Conservation (phyloP, 37 sponge, comb jelly and placozoan genomes). For the Amphimedon queenslandica region DNA sequence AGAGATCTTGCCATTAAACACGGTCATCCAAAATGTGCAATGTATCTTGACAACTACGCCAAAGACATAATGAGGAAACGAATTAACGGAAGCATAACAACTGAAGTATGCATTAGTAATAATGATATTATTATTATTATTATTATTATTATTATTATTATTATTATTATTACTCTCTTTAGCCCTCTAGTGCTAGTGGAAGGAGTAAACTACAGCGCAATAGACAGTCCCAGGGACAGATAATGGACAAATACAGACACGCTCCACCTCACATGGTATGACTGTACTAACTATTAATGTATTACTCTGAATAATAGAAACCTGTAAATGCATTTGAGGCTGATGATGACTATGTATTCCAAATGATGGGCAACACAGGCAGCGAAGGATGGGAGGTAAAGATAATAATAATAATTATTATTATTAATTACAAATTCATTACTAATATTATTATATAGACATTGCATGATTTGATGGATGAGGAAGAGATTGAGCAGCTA, state of each 20-base stretch:
- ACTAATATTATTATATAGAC: slow-evolving; percentile 17
- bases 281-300: not conserved
- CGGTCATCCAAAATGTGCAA: slow-evolving; percentile 37
- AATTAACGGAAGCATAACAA: not conserved
- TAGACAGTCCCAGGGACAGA: slow-evolving; percentile 7
- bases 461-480: slow-evolving; percentile 47
- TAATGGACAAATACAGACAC: slow-evolving; percentile 41
- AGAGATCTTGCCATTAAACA: slow-evolving; percentile 42
- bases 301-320: not conserved
- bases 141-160: too few relatives aligned
- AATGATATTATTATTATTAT: too few relatives aligned
- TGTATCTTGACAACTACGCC: slow-evolving; percentile 26
- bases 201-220: slow-evolving; percentile 1
- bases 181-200: too few relatives aligned
- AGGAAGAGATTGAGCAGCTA: slow-evolving; percentile 19
- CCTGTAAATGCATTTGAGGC: not conserved
- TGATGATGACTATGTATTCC: not conserved
- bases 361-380: not conserved
- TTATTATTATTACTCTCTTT: too few relatives aligned
- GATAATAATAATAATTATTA: too few relatives aligned
- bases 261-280: slow-evolving; percentile 56
- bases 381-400: not conserved
- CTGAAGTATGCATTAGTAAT: too few relatives aligned
- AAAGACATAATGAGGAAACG: not conserved
- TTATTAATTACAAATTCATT: not conserved